These are phyloP conservation scores for Gymnodraco acuticeps DNA, from an alignment of 2,797 vertebrate species.

Conservation along the genomic window DNA sequence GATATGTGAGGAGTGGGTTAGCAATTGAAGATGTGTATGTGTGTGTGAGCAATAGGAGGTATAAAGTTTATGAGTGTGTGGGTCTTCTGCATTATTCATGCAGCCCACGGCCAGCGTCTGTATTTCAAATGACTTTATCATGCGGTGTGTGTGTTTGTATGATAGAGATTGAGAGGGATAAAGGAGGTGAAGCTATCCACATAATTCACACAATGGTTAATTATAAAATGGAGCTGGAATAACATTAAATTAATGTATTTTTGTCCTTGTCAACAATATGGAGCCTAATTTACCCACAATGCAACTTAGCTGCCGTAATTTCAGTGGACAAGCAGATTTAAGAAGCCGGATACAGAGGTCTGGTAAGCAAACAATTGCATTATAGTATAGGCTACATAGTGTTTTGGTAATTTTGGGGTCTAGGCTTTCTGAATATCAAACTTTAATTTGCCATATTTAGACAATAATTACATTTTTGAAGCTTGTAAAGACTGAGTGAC, in stretches of 20 bases:
- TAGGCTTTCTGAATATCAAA: too few species aligned
- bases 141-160: conserved; percentile 15
- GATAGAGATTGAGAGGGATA: conserved; percentile 8
- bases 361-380: background rate
- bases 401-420: too few species aligned
- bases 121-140: conserved; percentile 73
- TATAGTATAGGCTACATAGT: too few species aligned
- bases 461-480: too few species aligned
- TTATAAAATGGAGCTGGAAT: conserved; percentile 33
- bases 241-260: conserved; percentile 42
- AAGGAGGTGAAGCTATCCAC: conserved; percentile 19
- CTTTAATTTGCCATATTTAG: too few species aligned
- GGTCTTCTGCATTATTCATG: conserved; percentile 79
- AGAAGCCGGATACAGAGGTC: background rate
- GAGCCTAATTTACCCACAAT: background rate
- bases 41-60: conserved; percentile 59
- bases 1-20: conserved; percentile 54
- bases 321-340: background rate
- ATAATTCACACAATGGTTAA: conserved; percentile 42
- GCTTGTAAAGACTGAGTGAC: too few species aligned
- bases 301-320: background rate
- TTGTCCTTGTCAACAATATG: background rate
- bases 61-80: conserved; percentile 71
- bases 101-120: conserved; percentile 70
- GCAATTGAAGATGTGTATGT: conserved; percentile 36